phyloP scores from a whole-genome alignment of 2,888 invertebrate species.

The Drosophila recens region DNA sequence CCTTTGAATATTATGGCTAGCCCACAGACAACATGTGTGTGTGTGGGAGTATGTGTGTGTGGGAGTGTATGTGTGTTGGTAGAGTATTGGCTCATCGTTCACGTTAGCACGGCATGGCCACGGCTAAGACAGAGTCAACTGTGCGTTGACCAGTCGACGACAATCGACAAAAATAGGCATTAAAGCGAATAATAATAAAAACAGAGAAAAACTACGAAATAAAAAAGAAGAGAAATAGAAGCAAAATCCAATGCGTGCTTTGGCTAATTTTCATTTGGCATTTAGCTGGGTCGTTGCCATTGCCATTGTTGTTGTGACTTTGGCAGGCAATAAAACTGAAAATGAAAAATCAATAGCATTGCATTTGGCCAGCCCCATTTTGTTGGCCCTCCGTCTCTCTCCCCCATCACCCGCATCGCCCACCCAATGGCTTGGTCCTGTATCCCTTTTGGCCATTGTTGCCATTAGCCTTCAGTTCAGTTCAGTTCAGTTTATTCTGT shows the following conservation, averaged over 20 bases:
- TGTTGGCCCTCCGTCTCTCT: background rate
- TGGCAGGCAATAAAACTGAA: constrained; percentile 63
- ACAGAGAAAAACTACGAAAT: constrained; percentile 22
- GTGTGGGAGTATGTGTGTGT: constrained; percentile 12
- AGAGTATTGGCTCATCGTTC: constrained; percentile 60
- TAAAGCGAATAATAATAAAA: constrained; percentile 64
- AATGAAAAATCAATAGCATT: constrained; percentile 78
- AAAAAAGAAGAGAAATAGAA: constrained; percentile 2
- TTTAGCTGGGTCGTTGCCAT: constrained; percentile 48
- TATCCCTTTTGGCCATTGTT: constrained; percentile 9
- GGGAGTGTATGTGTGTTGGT: constrained; percentile 10
- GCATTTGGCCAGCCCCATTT: constrained; percentile 68
- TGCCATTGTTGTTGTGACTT: constrained; percentile 40
- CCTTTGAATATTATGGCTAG: constrained; percentile 68
- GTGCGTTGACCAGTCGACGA: constrained; percentile 39
- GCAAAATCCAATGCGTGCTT: constrained; percentile 59
- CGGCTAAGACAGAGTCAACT: constrained; percentile 15
- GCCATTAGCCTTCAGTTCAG: constrained; percentile 21
- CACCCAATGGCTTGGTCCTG: background rate
- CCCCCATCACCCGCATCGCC: background rate
- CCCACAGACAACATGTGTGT: constrained; percentile 44
- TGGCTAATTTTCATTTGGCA: constrained; percentile 69
- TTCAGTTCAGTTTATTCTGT: constrained; percentile 11
- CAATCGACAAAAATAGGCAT: constrained; percentile 62
- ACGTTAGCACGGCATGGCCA: constrained; percentile 56